Percentiles rank a stretch among this genome's conserved stretches.
phyloP scores from a whole-genome alignment of 2,888 invertebrate genomes.

The Erebia ligea region DNA sequence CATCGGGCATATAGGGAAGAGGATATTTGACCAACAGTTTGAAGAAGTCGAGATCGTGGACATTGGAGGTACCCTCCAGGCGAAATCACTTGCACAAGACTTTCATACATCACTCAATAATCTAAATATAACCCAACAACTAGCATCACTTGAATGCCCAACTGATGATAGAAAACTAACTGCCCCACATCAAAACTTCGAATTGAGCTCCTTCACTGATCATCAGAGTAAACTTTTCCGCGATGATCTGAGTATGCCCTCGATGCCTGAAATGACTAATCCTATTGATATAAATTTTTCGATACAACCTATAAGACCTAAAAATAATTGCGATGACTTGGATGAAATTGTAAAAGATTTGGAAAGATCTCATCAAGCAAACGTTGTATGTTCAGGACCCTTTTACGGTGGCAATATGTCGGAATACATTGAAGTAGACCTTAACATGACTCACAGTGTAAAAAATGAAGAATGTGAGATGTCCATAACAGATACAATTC shows the following conservation, averaged over 20 bases:
- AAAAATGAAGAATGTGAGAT: constrained; percentile 62
- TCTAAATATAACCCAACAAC: constrained; percentile 57
- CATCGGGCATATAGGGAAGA: constrained; percentile 63
- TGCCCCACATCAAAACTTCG: constrained; percentile 58
- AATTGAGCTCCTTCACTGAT: constrained; percentile 64
- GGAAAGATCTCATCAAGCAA: constrained; percentile 45
- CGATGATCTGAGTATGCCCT: constrained; percentile 56
- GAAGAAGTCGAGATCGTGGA: constrained; percentile 66
- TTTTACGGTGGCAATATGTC: constrained; percentile 54
- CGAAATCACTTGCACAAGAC: constrained; percentile 48
- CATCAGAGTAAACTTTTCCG: constrained; percentile 62
- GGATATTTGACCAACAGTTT: constrained; percentile 68
- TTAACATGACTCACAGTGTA: constrained; percentile 59
- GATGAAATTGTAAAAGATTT: constrained; percentile 68
- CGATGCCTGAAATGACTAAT: constrained; percentile 57
- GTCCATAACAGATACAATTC: constrained; percentile 71
- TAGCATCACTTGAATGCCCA: constrained; percentile 56
- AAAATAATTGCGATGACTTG: constrained; percentile 58
- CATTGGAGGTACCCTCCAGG: constrained; percentile 46
- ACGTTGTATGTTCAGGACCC: constrained; percentile 50
- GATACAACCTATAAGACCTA: constrained; percentile 49
- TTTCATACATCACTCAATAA: constrained; percentile 55
- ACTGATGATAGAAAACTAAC: constrained; percentile 51
- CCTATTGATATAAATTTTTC: constrained; percentile 69
- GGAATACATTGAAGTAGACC: constrained; percentile 69